Evolutionary conservation across 2,113 vertebrate genomes (phyloP), one percentile per base, ranked within the genome.

Genomic region (Cnemophilus loriae): DNA sequence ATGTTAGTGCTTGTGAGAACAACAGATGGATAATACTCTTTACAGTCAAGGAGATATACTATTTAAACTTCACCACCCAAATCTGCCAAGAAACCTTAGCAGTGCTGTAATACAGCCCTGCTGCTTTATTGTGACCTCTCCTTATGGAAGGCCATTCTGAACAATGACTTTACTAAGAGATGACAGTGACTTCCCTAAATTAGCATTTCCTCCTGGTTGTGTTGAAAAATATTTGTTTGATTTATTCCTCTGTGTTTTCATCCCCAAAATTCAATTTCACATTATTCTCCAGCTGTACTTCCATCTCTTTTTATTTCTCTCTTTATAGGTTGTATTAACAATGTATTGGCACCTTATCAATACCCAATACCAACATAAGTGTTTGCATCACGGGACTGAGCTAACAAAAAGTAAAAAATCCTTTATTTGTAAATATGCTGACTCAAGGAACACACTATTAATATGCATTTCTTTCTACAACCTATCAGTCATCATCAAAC

Each of bases 11-110:
- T 88, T 80, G 50, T 73, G 61, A 82, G 90, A 95, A 94, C 56
- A 93, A 53, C 77, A 96, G 86, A 95, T 85, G 83, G 77, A 42
- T 56, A 91, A 74, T 24, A 56, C 56, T 53, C 69, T 89, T 88
- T 69, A 78, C 56, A 81, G 44, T 39, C 63, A 87, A 49, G 60
- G 33, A 89, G 49, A 23, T 24, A 21, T 68, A 86, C 56, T 93
- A 83, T 91, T 63, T 61, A 65, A 96, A 88, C 52, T 63, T 70
- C 50, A 63, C 39, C 71, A 63, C 7, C 7, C 37, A 61, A 55
- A 60, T 84, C 71, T 95, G 44, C 80, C 84, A 93, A 63, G 68
- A 75, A 89, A 59, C 30, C 73, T 80, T 44, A 84, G 42, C 60
- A 56, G 46, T 19, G 64, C 42, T 50, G n/a, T 57, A 52, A 91